These are phyloP conservation scores for Thalassoma bifasciatum DNA, from an alignment of 2,113 vertebrate species.

Conservation along the genomic window DNA sequence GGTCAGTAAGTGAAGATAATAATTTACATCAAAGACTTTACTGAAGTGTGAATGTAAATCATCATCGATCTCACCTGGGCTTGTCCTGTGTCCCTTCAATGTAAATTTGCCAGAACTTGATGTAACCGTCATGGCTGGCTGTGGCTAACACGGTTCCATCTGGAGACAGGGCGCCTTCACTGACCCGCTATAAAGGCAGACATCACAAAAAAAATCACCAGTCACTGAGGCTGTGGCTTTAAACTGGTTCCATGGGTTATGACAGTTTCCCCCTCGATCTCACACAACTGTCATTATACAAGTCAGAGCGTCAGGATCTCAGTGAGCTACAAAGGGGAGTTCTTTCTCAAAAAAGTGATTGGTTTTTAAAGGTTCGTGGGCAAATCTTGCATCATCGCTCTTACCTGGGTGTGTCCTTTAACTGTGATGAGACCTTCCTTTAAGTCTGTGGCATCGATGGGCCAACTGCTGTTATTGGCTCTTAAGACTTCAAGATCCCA, in stretches of 20 bases:
- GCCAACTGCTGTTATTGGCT: conserved; percentile 89
- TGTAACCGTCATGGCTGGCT: conserved; percentile 96
- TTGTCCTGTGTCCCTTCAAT: conserved; percentile 95
- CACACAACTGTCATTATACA: no score
- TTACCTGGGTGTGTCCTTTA: conserved; percentile 93
- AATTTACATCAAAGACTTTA: background rate
- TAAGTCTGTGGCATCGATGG: conserved; percentile 87
- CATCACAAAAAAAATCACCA: conserved; percentile 7
- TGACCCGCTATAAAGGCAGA: conserved; percentile 85
- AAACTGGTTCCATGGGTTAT: background rate
- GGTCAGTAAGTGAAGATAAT: no score
- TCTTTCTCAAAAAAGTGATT: no score
- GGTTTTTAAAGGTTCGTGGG: no score
- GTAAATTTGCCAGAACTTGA: conserved; percentile 99
- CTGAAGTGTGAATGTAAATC: background rate
- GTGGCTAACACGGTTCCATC: conserved; percentile 97
- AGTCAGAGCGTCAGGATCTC: no score
- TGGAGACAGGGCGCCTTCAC: conserved; percentile 95
- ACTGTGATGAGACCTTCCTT: conserved; percentile 95
- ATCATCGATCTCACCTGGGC: conserved; percentile 86
- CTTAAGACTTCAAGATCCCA: conserved; percentile 97
- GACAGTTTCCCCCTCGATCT: no score
- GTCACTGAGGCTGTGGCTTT: background rate
- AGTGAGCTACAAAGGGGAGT: no score
- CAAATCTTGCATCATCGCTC: background rate